A percentile compares a stretch with the other conserved stretches of the same genome.
These are phyloP conservation scores for Limanda limanda DNA, from an alignment of 2,113 vertebrate genomes.

Conservation along the genomic window DNA sequence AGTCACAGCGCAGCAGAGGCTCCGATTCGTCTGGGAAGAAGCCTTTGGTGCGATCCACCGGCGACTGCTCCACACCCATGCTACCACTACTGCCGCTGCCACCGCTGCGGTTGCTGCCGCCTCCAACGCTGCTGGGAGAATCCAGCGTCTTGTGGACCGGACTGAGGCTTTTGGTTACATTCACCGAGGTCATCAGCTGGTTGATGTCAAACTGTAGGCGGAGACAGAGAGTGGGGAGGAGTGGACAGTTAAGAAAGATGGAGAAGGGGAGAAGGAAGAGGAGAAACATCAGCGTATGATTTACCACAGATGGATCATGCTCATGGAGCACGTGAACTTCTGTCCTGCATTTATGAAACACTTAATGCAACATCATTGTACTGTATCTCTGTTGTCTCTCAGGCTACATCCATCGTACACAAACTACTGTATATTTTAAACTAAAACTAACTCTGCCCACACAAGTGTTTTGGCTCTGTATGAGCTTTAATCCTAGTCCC, in stretches of 20 bases:
- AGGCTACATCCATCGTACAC: too few species aligned
- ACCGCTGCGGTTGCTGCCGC: slow-evolving; percentile 16
- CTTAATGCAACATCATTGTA: too few species aligned
- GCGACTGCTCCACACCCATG: slow-evolving; percentile 86
- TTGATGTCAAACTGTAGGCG: slow-evolving; percentile 88
- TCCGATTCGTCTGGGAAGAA: slow-evolving; percentile 96
- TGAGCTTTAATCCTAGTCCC: too few species aligned
- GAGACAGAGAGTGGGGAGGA: not conserved
- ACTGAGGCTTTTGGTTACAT: slow-evolving; percentile 83
- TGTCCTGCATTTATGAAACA: too few species aligned
- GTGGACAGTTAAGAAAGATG: too few species aligned
- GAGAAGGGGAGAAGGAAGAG: not conserved
- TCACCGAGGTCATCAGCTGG: slow-evolving; percentile 87
- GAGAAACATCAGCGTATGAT: too few species aligned
- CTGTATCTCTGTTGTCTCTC: too few species aligned
- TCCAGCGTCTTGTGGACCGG: slow-evolving; percentile 85
- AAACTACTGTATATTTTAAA: too few species aligned
- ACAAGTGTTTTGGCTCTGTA: too few species aligned
- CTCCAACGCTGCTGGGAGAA: slow-evolving; percentile 53
- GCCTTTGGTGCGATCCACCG: slow-evolving; percentile 89
- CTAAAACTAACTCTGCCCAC: too few species aligned
- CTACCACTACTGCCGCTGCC: slow-evolving; percentile 2
- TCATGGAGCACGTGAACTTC: too few species aligned
- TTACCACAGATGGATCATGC: too few species aligned
- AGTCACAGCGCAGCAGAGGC: slow-evolving; percentile 96